These are phyloP conservation scores for Vespertilio murinus DNA, from an alignment of 2,797 vertebrate species.

Conservation along the genomic window DNA sequence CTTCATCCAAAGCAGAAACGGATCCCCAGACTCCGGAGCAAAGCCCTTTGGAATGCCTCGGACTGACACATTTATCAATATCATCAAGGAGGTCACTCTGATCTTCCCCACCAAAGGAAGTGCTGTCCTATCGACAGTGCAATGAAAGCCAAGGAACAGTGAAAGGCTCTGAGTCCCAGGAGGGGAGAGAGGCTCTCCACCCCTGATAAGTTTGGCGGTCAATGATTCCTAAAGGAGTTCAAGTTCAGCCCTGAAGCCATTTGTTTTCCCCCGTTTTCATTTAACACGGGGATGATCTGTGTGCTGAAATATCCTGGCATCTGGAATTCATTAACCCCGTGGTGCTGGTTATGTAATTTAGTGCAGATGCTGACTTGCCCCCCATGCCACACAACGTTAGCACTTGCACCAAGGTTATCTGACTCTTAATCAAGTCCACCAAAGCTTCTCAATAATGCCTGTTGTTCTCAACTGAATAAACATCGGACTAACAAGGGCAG, in stretches of 20 bases:
- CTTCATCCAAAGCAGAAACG: neutral
- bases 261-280: conserved; percentile 13
- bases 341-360: neutral
- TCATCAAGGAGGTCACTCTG: neutral
- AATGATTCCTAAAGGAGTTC: neutral
- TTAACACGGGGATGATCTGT: neutral
- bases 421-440: neutral
- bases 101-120: neutral
- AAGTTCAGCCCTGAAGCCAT: neutral
- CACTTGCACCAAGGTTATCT: neutral
- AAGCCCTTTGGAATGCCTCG: neutral
- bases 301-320: neutral
- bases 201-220: neutral
- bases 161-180: neutral
- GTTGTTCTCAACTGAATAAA: neutral
- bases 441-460: neutral
- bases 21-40: neutral
- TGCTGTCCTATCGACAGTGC: neutral
- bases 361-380: neutral
- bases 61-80: neutral
- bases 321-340: neutral
- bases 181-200: too few relatives aligned
- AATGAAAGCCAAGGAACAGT: neutral
- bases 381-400: neutral
- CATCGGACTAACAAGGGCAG: neutral